phyloP scores from a whole-genome alignment of 1,140 invertebrate genomes.

The Magallana ariakensis region DNA sequence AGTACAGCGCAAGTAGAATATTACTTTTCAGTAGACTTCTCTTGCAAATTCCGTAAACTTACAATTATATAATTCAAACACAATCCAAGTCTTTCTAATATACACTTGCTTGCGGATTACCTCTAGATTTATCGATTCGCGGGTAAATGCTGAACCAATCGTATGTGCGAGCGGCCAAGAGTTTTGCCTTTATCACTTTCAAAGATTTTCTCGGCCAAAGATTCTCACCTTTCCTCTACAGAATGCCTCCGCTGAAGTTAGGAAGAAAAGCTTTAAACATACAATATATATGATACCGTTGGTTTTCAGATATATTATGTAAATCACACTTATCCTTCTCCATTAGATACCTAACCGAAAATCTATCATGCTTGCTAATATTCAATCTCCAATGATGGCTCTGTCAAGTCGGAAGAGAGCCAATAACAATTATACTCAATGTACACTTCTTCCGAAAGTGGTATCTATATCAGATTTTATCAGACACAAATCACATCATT shows the following conservation, averaged over 20 bases:
- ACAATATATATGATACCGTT: constrained; percentile 21
- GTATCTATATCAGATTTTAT: constrained; percentile 28
- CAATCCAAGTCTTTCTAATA: constrained; percentile 25
- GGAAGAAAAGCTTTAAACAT: background rate
- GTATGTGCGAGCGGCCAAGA: background rate
- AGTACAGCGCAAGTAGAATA: too few species aligned
- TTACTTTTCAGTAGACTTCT: too few species aligned
- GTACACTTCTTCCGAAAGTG: background rate
- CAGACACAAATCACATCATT: background rate
- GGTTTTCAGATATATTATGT: constrained; percentile 21
- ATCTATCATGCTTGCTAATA: constrained; percentile 24
- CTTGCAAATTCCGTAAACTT: too few species aligned
- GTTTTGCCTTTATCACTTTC: constrained; percentile 9
- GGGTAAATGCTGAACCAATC: constrained; percentile 16
- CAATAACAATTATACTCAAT: constrained; percentile 21
- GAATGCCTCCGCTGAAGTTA: background rate
- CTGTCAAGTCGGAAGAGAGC: constrained; percentile 3
- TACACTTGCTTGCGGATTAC: constrained; percentile 23
- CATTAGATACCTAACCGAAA: constrained; percentile 20
- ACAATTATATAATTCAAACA: background rate
- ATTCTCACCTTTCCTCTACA: background rate
- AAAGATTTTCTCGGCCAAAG: background rate
- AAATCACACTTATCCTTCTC: constrained; percentile 9
- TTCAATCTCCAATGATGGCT: constrained; percentile 15
- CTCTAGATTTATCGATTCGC: constrained; percentile 14